Evolutionary conservation across 2,888 invertebrate genomes (phyloP), one percentile per base, ranked within the genome.

Genomic region (Eupithecia insigniata): DNA sequence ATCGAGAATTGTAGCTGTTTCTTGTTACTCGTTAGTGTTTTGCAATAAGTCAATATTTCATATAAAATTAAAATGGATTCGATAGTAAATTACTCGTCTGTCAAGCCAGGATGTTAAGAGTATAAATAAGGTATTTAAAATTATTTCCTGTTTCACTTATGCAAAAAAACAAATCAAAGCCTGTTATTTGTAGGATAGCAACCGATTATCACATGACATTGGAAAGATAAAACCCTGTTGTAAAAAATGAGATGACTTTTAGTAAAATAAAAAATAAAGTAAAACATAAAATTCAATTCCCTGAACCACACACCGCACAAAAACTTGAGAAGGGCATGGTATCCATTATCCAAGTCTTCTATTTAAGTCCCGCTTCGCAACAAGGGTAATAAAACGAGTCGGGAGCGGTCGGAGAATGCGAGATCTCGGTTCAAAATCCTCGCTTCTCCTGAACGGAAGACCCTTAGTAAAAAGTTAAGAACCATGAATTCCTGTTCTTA

Each of bases 311-410:
- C 60, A 71, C 43, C 51, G 36, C 18, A 69, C 55, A 71, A 71
- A 69, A 74, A 71, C 73, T 69, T 32, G 30, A 70, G 70, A 55
- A 66, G 68, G 46, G 70, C 66, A 70, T 70, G 62, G 68, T 74
- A 66, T 62, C 66, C 71, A 71, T 67, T 74, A 74, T 43, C 67
- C 69, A 71, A 69, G 69, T 69, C 69, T 75, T 72, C 75, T 75
- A 71, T 73, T 75, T 71, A 73, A 64, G 69, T 69, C 70, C 64
- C 34, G 72, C 71, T 67, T 76, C 51, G 69, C 71, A 76, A 73
- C 73, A 71, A 67, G 71, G 67, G 70, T 62, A 76, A 72, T 72
- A 70, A 75, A 75, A 75, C 72, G 43, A 72, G 72, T 70, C n/a
- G 6, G 55, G 72, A 30, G 66, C n/a, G 69, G 64, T 58, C 70